Percentiles rank a stretch among this genome's conserved stretches.
Evolutionary conservation across 2,113 vertebrate species (phyloP).

Genomic region (Pampusana beccarii): DNA sequence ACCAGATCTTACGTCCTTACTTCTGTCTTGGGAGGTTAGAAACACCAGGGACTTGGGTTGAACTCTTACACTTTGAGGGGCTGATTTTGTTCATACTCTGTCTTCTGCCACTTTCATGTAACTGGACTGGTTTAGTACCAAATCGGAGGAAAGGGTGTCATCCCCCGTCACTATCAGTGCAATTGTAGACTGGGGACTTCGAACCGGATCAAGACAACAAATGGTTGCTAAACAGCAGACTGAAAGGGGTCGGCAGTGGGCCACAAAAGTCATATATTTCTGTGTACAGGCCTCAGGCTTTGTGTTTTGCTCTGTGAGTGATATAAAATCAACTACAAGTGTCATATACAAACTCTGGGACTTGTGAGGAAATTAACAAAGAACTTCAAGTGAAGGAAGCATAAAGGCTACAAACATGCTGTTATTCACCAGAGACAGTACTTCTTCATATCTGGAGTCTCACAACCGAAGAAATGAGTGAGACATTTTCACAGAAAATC

Average conservation of each 20-base stretch:
- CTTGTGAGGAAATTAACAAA: neutral
- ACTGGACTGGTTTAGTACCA: neutral
- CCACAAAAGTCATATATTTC: neutral
- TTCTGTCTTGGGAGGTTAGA: neutral
- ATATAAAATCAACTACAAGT: neutral
- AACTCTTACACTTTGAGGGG: neutral
- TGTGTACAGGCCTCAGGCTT: neutral
- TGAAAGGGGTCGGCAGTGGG: neutral
- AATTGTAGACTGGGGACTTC: neutral
- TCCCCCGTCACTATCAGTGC: neutral
- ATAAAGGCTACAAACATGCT: neutral
- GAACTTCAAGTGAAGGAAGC: neutral
- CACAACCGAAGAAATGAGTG: neutral
- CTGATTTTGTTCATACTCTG: neutral
- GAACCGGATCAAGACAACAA: neutral
- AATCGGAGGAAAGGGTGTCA: neutral
- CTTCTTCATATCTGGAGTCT: neutral
- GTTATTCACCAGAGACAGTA: neutral
- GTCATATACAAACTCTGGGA: neutral
- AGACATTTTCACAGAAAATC: neutral
- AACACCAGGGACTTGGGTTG: neutral
- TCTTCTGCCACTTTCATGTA: neutral
- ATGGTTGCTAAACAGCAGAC: neutral
- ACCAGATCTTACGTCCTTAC: neutral
- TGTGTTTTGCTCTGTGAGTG: neutral